These are phyloP conservation scores for Hymenochirus boettgeri DNA, from an alignment of 2,113 vertebrate species.

Conservation along the genomic window DNA sequence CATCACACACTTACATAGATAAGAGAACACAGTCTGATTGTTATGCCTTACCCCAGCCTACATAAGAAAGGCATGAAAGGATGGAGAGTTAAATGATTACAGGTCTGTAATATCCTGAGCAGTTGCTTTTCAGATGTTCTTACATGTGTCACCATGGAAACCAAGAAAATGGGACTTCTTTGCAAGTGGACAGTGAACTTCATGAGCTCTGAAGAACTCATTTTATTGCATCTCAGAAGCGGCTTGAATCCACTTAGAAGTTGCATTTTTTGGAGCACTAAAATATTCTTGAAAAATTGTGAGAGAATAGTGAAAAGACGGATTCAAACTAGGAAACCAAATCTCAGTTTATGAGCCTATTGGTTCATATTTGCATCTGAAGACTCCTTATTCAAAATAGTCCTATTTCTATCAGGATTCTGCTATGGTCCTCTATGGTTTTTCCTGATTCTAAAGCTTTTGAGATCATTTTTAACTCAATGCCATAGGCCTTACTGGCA, in stretches of 20 bases:
- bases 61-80: slow-evolving; percentile 58
- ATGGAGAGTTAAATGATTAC: slow-evolving; percentile 27
- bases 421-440: slow-evolving; percentile 55
- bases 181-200: slow-evolving; percentile 57
- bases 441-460: slow-evolving; percentile 60
- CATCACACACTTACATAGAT: slow-evolving; percentile 61
- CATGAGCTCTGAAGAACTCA: slow-evolving; percentile 64
- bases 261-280: slow-evolving; percentile 75
- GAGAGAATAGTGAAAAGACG: slow-evolving; percentile 55
- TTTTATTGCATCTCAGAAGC: slow-evolving; percentile 64
- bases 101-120: slow-evolving; percentile 53
- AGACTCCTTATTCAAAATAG: slow-evolving; percentile 54
- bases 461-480: slow-evolving; percentile 63
- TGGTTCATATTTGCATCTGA: slow-evolving; percentile 65
- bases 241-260: slow-evolving; percentile 58
- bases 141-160: slow-evolving; percentile 50
- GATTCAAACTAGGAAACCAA: slow-evolving; percentile 78
- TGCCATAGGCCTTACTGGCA: slow-evolving; percentile 73
- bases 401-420: slow-evolving; percentile 40
- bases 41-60: slow-evolving; percentile 70
- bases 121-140: slow-evolving; percentile 50
- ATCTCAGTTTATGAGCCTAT: slow-evolving; percentile 72
- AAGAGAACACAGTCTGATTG: slow-evolving; percentile 57
- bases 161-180: slow-evolving; percentile 49
- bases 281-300: slow-evolving; percentile 65